Percentiles rank a stretch among this genome's conserved stretches.
Conservation (phyloP, 23 tunicate species). For the Aplidium turbinatum region DNA sequence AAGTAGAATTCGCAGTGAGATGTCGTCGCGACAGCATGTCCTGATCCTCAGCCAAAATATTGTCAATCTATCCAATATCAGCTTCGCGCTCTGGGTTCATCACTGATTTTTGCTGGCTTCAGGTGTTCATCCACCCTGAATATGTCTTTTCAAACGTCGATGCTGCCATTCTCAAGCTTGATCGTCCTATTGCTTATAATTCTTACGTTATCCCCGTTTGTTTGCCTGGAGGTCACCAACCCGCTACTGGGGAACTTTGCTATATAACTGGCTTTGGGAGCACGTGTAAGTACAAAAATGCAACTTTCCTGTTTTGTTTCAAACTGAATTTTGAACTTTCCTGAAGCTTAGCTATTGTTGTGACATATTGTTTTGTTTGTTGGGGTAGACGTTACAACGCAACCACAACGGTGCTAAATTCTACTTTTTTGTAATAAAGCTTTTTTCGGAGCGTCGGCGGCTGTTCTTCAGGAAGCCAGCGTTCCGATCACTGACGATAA, state of each 20-base stretch:
- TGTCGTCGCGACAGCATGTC: no score
- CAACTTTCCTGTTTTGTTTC: no score
- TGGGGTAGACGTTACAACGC: no score
- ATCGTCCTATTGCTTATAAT: neutral
- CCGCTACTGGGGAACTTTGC: conserved; percentile 31
- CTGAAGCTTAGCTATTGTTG: no score
- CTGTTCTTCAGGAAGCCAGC: conserved; percentile 28
- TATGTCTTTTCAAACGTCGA: conserved; percentile 27
- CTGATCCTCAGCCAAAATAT: no score
- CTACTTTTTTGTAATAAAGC: neutral
- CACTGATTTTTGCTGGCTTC: no score
- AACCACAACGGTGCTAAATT: neutral
- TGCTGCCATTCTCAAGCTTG: conserved; percentile 29
- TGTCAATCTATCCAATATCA: no score
- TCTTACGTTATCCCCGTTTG: conserved; percentile 18
- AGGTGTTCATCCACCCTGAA: conserved; percentile 7
- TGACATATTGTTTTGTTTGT: no score
- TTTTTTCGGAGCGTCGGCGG: conserved; percentile 5
- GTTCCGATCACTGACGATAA: conserved; percentile 35
- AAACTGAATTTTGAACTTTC: no score
- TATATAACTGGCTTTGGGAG: conserved; percentile 50
- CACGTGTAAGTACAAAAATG: no score
- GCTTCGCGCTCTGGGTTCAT: no score
- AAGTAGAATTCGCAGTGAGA: no score
- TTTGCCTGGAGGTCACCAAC: conserved; percentile 35